Base-by-base conservation (phyloP, 2,797 vertebrate genomes). In the Bradypus variegatus region DNA sequence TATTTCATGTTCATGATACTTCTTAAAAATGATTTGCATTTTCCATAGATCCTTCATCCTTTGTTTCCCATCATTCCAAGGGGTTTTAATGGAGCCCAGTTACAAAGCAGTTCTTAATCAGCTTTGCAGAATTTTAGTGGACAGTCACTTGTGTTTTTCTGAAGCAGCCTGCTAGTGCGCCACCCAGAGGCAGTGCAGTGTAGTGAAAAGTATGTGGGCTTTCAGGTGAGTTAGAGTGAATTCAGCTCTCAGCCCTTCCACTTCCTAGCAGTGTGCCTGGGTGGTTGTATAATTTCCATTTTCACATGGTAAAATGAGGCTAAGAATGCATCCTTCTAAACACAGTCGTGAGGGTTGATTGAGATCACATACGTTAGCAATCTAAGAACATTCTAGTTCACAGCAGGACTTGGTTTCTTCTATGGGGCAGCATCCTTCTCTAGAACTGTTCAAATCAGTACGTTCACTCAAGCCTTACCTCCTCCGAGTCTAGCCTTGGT, bases 361-460 rank as follows among this genome's bases (percentile, higher is more conserved):
- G 21, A 15, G 36, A 60, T 55, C 64, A 9, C 27, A 10, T 45
- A n/a, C 78, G 13, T 10, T 18, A 53, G 38, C 36, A 11, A 8
- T 23, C 23, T 80, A 41, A 70, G 4, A 31, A 41, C 50, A 12
- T 64, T 45, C 41, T 62, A 50, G 65, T 31, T 80, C 38, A 10
- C 16, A 23, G 11, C 16, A 55, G 45, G 53, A 31, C 10, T 48
- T 38, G 4, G 1, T 21, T 18, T 55, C 23, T 19, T 86, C 6
- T 21, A 7, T 3, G 0, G 8, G 1, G 19, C 18, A 13, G 21
- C 5, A 12, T 27, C 23, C 77, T 91, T 38, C 67, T 53, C 11
- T 77, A 2, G 4, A 21, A 4, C 0, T 45, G 27, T 29, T 10
- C 11, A 2, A 3, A 1, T 6, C 65, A 6, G 7, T 31, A 13